Evolutionary conservation across 1,140 invertebrate genomes (phyloP), one percentile per base, ranked within the genome.

Genomic region (Bombus confusus): DNA sequence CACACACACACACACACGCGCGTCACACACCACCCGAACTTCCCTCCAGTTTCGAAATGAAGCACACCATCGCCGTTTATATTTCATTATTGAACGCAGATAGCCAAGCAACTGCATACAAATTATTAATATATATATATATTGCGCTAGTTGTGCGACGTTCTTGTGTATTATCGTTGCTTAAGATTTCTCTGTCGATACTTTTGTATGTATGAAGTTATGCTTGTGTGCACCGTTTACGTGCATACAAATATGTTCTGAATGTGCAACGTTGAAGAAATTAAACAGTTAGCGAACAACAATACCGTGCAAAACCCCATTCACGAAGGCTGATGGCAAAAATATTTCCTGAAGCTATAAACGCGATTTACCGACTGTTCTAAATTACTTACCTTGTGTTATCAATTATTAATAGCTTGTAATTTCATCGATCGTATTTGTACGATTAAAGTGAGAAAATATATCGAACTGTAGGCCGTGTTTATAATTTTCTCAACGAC

Each of bases 121-220:
- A 79, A 62, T 84, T 71, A 71, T 84, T 59, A 52, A 57, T 77
- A 76, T 83, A 76, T 78, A 76, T 78, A 78, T 79, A 79, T 79
- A 69, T 83, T 79, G 66, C 83, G 83, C 83, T 84, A 84, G 76
- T 84, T 84, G 83, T 84, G 83, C 83, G 64, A 84, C 83, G 76
- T 84, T 84, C 83, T 71, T 84, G 83, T 84, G 83, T 84, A 84
- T 84, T 84, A 84, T 84, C 83, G 83, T 84, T 79, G 83, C 83
- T 84, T 84, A 59, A 79, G 66, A 79, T 47, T 43, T 84, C 83
- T 84, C 83, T 84, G 83, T 84, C 83, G 76, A 84, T 84, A 84
- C 83, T 79, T 79, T 84, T 84, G 76, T 84, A 79, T 84, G 83
- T 84, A 84, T 84, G 83, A 71, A 84, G 83, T 80, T 80, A 59